Base-by-base conservation (phyloP, 1,140 invertebrate genomes). In the Cataglyphis hispanica region DNA sequence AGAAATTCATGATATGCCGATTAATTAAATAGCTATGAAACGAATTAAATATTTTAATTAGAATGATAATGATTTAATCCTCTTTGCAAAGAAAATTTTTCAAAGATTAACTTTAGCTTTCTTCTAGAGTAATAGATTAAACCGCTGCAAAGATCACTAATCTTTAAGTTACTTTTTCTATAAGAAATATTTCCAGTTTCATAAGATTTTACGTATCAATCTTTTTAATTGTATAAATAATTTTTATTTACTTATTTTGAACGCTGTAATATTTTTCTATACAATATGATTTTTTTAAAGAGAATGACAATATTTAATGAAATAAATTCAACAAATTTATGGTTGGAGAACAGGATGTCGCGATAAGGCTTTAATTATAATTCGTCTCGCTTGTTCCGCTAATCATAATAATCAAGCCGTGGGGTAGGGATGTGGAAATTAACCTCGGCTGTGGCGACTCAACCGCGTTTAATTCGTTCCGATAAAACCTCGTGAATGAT, bases 401-500 rank as follows among this genome's bases (percentile, higher is more conserved):
- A 34, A 34, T 37, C 8, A 27, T 72, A 74, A 74, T 46, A 60
- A 67, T 43, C 25, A 37, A 16, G 16, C 43, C n/a, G 3, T 27
- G 0, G 13, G 25, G 8, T 46, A 66, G 25, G 60, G 25, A 63
- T n/a, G 75, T 16, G 2, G 60, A 34, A 83, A 74, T 83, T 74
- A 74, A 74, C 19, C 37, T 69, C 50, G 34, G 37, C 27, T 19
- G 27, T 53, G 37, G 53, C 53, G 53, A 83, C 19, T 83, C 78
- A 25, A n/a, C 34, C 66, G 10, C 25, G 31, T 74, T 83, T 83
- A 83, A 83, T 74, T 74, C 13, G 19, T 53, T 10, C 53, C 6
- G 78, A 72, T 81, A 81, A 72, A 81, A 37, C 5, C 25, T 43
- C 53, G 78, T 60, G 37, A 80, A 72, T 58, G 53, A 81, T 81